phyloP scores from a whole-genome alignment of 1,140 invertebrate species.

The Lordiphosa stackelbergi region DNA sequence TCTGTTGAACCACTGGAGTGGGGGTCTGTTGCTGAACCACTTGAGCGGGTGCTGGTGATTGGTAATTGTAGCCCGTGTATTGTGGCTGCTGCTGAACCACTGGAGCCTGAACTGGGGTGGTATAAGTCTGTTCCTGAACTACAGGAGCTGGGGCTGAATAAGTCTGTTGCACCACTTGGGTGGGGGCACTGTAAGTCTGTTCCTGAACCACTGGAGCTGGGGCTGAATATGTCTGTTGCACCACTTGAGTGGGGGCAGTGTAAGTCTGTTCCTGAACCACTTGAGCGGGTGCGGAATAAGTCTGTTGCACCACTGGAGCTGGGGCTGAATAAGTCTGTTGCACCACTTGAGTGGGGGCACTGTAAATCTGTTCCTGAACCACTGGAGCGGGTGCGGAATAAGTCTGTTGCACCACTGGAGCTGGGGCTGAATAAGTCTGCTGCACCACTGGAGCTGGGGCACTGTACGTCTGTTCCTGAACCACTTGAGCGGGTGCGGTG shows the following conservation, averaged over 20 bases:
- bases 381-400: conserved; percentile 17
- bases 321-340: conserved; percentile 19
- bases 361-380: conserved; percentile 18
- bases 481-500: conserved; percentile 4
- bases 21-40: conserved; percentile 20
- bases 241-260: conserved; percentile 14
- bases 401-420: conserved; percentile 17
- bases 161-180: conserved; percentile 1
- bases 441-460: conserved; percentile 5
- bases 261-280: conserved; percentile 16
- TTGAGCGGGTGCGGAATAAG: conserved; percentile 4
- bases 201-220: conserved; percentile 24
- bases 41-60: conserved; percentile 6
- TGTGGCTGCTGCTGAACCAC: conserved; percentile 26
- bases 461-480: conserved; percentile 16
- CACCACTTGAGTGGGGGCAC: conserved; percentile 12
- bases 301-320: conserved; percentile 14
- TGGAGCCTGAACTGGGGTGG: conserved; percentile 18
- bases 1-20: conserved; percentile 26
- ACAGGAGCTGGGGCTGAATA: conserved; percentile 2
- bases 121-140: conserved; percentile 17
- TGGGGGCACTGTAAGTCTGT: neutral
- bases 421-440: conserved; percentile 9
- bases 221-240: conserved; percentile 9
- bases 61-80: neutral